A percentile compares a stretch with the other conserved stretches of the same genome.
phyloP scores from a whole-genome alignment of 2,797 vertebrate species.

The Hapalemur alaotrensis region DNA sequence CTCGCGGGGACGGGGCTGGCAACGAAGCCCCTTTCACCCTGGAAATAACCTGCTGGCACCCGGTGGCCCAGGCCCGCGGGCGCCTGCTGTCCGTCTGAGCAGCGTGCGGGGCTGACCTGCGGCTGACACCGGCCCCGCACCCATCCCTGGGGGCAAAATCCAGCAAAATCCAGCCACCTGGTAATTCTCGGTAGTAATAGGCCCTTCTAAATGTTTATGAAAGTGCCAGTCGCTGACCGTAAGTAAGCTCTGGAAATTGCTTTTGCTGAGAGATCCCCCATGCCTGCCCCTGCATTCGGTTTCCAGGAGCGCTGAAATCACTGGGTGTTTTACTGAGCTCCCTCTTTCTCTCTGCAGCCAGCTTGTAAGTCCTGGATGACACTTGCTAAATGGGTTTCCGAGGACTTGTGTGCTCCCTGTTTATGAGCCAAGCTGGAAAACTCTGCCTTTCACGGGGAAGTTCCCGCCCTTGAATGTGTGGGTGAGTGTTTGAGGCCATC shows the following conservation, averaged over 20 bases:
- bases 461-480: not conserved
- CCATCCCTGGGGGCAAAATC: not conserved
- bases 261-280: slow-evolving; percentile 81
- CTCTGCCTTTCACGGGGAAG: not conserved
- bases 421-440: slow-evolving; percentile 57
- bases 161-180: not conserved
- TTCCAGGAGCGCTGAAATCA: slow-evolving; percentile 80
- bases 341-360: slow-evolving; percentile 73
- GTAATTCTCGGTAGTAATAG: slow-evolving; percentile 64
- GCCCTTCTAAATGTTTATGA: slow-evolving; percentile 81
- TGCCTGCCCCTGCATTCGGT: slow-evolving; percentile 78
- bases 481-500: not conserved
- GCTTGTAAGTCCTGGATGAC: slow-evolving; percentile 75
- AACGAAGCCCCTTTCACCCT: not conserved
- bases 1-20: rapidly evolving
- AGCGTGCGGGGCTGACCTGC: not conserved
- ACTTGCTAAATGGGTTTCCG: slow-evolving; percentile 71
- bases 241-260: slow-evolving; percentile 83
- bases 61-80: not conserved
- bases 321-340: slow-evolving; percentile 77
- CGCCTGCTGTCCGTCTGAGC: not conserved
- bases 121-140: not conserved
- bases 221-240: slow-evolving; percentile 71
- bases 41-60: not conserved
- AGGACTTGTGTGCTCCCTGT: slow-evolving; percentile 67